These are phyloP conservation scores for Malurus splendens DNA, from an alignment of 2,797 vertebrate genomes.

Conservation along the genomic window DNA sequence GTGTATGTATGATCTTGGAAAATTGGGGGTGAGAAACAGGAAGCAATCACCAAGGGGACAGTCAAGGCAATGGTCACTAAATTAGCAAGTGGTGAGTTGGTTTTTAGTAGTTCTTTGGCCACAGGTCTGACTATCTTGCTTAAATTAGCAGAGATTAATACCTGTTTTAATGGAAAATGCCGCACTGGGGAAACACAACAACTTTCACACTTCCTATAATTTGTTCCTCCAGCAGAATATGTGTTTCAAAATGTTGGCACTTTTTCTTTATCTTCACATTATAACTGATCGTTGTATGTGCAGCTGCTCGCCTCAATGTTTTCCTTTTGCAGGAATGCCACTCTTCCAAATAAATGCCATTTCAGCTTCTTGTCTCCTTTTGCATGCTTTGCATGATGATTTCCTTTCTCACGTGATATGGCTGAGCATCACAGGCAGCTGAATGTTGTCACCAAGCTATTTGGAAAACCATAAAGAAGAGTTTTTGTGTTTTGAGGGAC, in stretches of 20 bases:
- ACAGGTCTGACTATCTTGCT: conserved; percentile 56
- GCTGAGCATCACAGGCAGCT: conserved; percentile 80
- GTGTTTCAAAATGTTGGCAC: conserved; percentile 64
- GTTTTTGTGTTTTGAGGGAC: conserved; percentile 50
- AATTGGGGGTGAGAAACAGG: conserved; percentile 51
- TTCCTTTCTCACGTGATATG: conserved; percentile 70
- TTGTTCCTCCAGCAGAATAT: conserved; percentile 67
- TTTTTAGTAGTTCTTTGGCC: conserved; percentile 54
- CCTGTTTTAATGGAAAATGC: conserved; percentile 52
- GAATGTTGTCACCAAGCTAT: conserved; percentile 77
- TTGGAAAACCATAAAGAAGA: conserved; percentile 69
- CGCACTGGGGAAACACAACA: conserved; percentile 71
- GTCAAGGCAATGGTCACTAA: conserved; percentile 60
- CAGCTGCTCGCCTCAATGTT: conserved; percentile 68
- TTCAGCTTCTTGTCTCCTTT: conserved; percentile 65
- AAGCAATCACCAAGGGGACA: conserved; percentile 56
- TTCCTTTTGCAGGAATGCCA: conserved; percentile 82
- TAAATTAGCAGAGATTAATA: conserved; percentile 66
- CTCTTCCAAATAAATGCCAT: conserved; percentile 60
- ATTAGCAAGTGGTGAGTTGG: conserved; percentile 62
- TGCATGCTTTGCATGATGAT: conserved; percentile 78
- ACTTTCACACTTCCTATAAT: conserved; percentile 85
- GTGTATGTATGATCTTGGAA: conserved; percentile 59
- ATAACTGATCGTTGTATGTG: conserved; percentile 69
- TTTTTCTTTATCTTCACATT: conserved; percentile 67